These are phyloP conservation scores for Exocentrus adspersus DNA, from an alignment of 2,888 invertebrate genomes.

Conservation along the genomic window DNA sequence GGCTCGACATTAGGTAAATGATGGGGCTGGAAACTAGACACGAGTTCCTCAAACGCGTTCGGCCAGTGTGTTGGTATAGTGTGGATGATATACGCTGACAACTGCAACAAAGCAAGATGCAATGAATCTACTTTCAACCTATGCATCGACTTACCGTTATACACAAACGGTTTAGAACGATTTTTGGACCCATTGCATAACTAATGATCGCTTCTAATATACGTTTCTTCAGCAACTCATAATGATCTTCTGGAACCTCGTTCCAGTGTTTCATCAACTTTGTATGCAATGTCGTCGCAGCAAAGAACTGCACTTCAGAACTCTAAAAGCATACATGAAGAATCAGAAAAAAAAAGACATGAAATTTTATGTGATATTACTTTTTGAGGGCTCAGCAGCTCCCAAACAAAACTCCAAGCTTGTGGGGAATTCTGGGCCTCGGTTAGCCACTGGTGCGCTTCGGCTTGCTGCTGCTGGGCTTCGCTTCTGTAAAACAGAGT, in stretches of 20 bases:
- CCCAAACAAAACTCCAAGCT: constrained; percentile 95
- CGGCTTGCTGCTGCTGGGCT: constrained; percentile 76
- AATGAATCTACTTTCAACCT: neutral
- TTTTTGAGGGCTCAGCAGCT: constrained; percentile 82
- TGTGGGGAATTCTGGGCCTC: constrained; percentile 85
- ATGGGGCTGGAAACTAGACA: constrained; percentile 66
- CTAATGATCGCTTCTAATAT: constrained; percentile 80
- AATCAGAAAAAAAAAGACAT: neutral
- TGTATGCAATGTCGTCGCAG: constrained; percentile 87
- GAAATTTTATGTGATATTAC: constrained; percentile 63
- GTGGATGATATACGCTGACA: constrained; percentile 86
- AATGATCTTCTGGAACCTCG: constrained; percentile 84
- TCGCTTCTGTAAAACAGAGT: constrained; percentile 73
- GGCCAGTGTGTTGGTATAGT: constrained; percentile 68
- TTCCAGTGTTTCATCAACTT: constrained; percentile 90
- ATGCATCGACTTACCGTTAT: constrained; percentile 76
- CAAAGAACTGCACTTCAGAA: constrained; percentile 93
- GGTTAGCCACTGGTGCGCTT: constrained; percentile 87
- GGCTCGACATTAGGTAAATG: constrained; percentile 70
- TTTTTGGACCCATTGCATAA: constrained; percentile 83
- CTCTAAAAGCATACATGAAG: constrained; percentile 66
- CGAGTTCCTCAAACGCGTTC: constrained; percentile 79
- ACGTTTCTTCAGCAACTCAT: constrained; percentile 79
- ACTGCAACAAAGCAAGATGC: constrained; percentile 65
- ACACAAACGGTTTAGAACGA: constrained; percentile 87